These are phyloP conservation scores for Lasiurus cinereus DNA, from an alignment of 2,113 vertebrate genomes.

Conservation along the genomic window DNA sequence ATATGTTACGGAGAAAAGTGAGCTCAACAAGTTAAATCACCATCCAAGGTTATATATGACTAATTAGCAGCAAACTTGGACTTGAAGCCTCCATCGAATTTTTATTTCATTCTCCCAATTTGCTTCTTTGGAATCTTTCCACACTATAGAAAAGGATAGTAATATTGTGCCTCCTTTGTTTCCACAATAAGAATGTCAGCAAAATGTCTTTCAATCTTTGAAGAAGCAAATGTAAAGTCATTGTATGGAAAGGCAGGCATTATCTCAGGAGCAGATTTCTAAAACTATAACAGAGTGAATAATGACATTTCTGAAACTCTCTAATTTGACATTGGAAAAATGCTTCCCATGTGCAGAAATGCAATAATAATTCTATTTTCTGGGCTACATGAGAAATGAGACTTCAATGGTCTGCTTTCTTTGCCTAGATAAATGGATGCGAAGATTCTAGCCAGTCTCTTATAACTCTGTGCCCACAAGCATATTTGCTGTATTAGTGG, in stretches of 20 bases:
- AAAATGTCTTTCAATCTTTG: slow-evolving; percentile 30
- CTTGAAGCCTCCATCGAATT: neutral
- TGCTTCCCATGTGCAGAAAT: slow-evolving; percentile 50
- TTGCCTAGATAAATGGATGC: slow-evolving; percentile 46
- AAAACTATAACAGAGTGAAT: neutral
- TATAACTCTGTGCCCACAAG: slow-evolving; percentile 5
- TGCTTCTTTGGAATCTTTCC: slow-evolving; percentile 46
- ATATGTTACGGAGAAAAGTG: neutral
- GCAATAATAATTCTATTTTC: slow-evolving; percentile 46
- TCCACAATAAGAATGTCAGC: slow-evolving; percentile 7
- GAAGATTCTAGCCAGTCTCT: slow-evolving; percentile 24
- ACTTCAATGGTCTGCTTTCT: slow-evolving; percentile 21
- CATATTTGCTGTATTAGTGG: slow-evolving; percentile 44
- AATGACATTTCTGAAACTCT: slow-evolving; percentile 56
- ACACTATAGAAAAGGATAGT: neutral
- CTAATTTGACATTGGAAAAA: slow-evolving; percentile 43
- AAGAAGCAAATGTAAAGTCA: slow-evolving; percentile 20
- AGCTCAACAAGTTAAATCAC: neutral
- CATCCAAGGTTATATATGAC: neutral
- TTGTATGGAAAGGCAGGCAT: neutral
- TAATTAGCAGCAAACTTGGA: neutral
- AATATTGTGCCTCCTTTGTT: neutral
- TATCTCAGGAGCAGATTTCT: neutral
- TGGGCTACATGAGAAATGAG: slow-evolving; percentile 6
- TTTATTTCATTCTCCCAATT: slow-evolving; percentile 4